phyloP scores from a whole-genome alignment of 2,888 invertebrate species.

The Rhaphigaster nebulosa region DNA sequence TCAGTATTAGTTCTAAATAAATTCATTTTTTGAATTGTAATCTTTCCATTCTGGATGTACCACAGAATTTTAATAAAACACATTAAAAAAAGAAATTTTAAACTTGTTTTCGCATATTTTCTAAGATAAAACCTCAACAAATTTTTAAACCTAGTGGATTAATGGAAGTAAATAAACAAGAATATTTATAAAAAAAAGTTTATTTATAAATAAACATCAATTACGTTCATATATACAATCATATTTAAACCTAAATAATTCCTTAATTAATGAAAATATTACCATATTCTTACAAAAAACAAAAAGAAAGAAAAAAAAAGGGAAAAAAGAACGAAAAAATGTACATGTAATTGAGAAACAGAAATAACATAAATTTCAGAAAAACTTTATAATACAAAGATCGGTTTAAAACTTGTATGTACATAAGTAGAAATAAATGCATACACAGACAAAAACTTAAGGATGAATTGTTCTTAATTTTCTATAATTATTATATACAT shows the following conservation, averaged over 20 bases:
- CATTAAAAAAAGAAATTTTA: no score
- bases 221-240: no score
- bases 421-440: background rate
- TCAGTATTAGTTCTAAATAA: no score
- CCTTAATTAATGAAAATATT: no score
- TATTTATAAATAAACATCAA: constrained; percentile 15
- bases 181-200: background rate
- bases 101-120: background rate
- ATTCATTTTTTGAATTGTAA: no score
- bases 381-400: constrained; percentile 3
- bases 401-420: background rate
- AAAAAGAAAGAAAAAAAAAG: background rate
- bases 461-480: background rate
- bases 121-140: background rate
- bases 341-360: background rate
- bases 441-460: constrained; percentile 19
- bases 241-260: no score
- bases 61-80: no score
- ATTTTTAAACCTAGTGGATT: background rate
- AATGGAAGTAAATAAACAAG: background rate
- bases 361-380: background rate
- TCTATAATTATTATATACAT: no score
- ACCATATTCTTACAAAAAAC: no score
- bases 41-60: no score
- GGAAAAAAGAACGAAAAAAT: background rate